phyloP scores from a whole-genome alignment of 2,888 invertebrate genomes.

The Catocala fraxini region DNA sequence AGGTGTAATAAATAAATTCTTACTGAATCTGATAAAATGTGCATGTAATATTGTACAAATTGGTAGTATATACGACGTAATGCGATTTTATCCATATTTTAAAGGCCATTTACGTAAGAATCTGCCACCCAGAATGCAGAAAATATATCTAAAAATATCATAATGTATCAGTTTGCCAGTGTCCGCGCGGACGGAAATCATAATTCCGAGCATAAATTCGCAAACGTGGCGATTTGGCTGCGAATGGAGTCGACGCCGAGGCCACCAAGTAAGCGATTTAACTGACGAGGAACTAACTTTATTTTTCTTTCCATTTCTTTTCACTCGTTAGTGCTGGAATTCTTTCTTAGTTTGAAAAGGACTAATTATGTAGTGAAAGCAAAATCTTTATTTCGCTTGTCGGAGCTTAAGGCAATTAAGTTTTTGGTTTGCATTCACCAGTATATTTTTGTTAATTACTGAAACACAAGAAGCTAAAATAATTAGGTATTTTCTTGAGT shows the following conservation, averaged over 20 bases:
- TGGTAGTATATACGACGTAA: too few relatives aligned
- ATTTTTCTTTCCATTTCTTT: slow-evolving; percentile 14
- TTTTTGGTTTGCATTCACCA: slow-evolving; percentile 19
- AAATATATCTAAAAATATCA: slow-evolving; percentile 17
- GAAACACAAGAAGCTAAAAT: background rate
- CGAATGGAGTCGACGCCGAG: slow-evolving; percentile 13
- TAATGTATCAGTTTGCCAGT: slow-evolving; percentile 18
- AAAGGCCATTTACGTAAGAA: background rate
- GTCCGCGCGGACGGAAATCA: slow-evolving; percentile 38
- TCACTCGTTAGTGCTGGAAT: slow-evolving; percentile 34
- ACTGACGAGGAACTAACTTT: slow-evolving; percentile 7
- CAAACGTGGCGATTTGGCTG: slow-evolving; percentile 38
- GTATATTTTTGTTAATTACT: slow-evolving; percentile 7
- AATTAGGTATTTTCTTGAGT: background rate
- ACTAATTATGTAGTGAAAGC: slow-evolving; percentile 44
- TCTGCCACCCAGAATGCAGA: background rate
- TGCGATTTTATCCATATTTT: too few relatives aligned
- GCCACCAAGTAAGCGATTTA: slow-evolving; percentile 31
- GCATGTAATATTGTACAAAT: too few relatives aligned
- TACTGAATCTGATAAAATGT: too few relatives aligned
- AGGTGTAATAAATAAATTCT: too few relatives aligned
- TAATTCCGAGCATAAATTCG: slow-evolving; percentile 39
- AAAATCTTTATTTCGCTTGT: slow-evolving; percentile 35
- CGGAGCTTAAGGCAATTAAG: slow-evolving; percentile 30
- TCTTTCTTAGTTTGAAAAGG: slow-evolving; percentile 31